A percentile compares a stretch with the other conserved stretches of the same genome.
These are phyloP conservation scores for Lepidurus apus DNA, from an alignment of 1,140 invertebrate species.

Conservation along the genomic window DNA sequence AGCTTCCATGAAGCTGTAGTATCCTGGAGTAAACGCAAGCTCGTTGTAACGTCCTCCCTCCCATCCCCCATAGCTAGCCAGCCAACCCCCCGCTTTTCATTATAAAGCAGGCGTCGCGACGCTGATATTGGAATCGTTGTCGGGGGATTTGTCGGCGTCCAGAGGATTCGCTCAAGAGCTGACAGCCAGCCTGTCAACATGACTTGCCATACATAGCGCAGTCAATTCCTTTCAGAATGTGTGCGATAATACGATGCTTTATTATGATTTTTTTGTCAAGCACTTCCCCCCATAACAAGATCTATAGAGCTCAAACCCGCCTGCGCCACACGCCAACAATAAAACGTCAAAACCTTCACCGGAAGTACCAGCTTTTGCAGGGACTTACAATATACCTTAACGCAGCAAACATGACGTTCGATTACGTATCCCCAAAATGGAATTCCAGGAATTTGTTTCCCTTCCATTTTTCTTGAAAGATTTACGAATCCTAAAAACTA, in stretches of 20 bases:
- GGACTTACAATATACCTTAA: background rate
- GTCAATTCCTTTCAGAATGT: background rate
- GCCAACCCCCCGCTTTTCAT: background rate
- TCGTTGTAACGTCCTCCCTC: background rate
- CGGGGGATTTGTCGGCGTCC: slow-evolving; percentile 13
- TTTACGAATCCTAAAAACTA: too few species aligned
- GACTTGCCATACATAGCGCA: background rate
- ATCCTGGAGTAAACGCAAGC: background rate
- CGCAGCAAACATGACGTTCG: background rate
- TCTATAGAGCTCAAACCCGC: background rate
- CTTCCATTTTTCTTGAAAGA: background rate
- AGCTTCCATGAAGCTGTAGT: background rate
- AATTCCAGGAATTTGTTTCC: background rate
- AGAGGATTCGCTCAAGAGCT: background rate
- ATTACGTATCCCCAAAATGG: background rate
- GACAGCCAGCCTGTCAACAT: slow-evolving; percentile 18
- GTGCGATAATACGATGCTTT: slow-evolving; percentile 12
- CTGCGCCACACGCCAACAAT: background rate
- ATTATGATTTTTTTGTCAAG: background rate
- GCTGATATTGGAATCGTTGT: slow-evolving; percentile 19
- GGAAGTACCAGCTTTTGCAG: background rate
- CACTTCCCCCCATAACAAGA: background rate
- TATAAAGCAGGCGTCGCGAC: background rate
- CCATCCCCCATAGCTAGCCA: background rate
- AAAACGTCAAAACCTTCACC: background rate